Evolutionary conservation across 2,113 vertebrate species (phyloP).

Genomic region (Gymnobelideus leadbeateri): DNA sequence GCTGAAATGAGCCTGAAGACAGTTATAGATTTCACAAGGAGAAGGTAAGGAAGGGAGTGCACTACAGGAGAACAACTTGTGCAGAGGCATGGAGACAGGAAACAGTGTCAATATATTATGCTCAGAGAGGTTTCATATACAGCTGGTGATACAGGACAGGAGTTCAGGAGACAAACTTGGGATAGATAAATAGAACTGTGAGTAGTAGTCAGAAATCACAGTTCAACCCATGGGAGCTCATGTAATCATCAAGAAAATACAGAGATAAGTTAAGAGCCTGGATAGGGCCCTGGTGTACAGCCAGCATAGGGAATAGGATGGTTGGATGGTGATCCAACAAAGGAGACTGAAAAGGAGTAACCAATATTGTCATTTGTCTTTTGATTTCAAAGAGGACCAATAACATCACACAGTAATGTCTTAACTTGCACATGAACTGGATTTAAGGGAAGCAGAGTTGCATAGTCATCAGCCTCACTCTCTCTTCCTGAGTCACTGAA

Average conservation of each 20-base stretch:
- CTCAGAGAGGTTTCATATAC: background rate
- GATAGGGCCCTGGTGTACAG: background rate
- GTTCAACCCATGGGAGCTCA: too few species aligned
- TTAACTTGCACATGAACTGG: background rate
- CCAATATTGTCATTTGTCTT: background rate
- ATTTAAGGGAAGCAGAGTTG: background rate
- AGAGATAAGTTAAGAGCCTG: background rate
- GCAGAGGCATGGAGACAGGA: background rate
- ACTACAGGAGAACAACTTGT: background rate
- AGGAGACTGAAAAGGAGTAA: background rate
- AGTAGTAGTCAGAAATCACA: background rate
- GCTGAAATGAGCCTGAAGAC: background rate
- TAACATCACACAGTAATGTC: background rate
- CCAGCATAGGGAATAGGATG: background rate
- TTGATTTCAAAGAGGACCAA: background rate
- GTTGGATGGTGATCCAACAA: background rate
- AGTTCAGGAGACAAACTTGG: background rate
- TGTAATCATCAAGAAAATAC: background rate
- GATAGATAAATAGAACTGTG: background rate
- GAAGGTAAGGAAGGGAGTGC: background rate
- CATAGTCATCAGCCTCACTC: background rate
- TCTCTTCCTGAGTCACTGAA: background rate
- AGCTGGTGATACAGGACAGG: background rate
- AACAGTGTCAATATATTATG: background rate
- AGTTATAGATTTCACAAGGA: background rate